Evolutionary conservation across 2,888 invertebrate species (phyloP), one percentile per base, ranked within the genome.

Genomic region (Mamestra brassicae): DNA sequence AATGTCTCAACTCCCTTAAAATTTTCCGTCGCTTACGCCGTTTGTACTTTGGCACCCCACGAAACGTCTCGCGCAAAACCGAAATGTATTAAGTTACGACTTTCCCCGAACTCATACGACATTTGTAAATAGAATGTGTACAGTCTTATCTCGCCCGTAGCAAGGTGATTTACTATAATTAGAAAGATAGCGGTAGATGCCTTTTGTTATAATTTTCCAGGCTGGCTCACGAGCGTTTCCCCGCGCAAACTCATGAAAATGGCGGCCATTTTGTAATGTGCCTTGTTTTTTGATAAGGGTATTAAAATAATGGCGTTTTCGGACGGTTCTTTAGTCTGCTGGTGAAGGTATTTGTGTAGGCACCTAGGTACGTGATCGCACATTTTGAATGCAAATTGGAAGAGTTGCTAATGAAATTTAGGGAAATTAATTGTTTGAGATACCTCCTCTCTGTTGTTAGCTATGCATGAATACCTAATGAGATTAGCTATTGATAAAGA

Each of bases 111-210:
- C 91, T 90, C 92, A 93, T 94, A 93, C 90, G 93, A 89, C 95
- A 89, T 95, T 95, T 92, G 87, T 88, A 89, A 87, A 84, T 87
- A 84, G 89, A 89, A 90, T 89, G 91, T 91, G 90, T 90, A 93
- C 92, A 92, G 94, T 91, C 94, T 96, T 96, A 96, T 96, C 96
- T 96, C 90, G 95, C 93, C 94, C 94, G 94, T 96, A 95, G 96
- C 95, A 95, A 96, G 96, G 96, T 96, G 96, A 96, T 96, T 96
- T 96, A 96, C 95, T 95, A 96, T 97, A 97, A 97, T 97, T 96
- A 96, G 96, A 96, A 95, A 97, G 97, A 97, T 97, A 97, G 96
- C 96, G 95, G 94, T 95, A 94, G 96, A 95, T 95, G 96, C 95
- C 96, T 96, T 95, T 96, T 96, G 96, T 96, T 96, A 96, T 96